These are phyloP conservation scores for Stramonita haemastoma DNA, from an alignment of 2,888 invertebrate genomes.

Conservation along the genomic window DNA sequence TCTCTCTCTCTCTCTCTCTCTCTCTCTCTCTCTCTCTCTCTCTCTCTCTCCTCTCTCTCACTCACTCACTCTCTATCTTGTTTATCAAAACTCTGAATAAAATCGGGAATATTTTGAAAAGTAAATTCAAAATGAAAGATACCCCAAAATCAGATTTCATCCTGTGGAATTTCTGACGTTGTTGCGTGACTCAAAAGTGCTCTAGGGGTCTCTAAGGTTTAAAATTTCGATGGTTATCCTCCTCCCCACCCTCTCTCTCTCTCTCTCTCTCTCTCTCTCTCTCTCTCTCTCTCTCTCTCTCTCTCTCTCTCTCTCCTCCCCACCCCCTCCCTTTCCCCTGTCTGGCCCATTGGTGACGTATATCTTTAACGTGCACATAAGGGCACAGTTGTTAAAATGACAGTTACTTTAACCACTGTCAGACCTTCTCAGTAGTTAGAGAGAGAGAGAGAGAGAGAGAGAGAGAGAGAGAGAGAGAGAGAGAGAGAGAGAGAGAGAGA, in stretches of 20 bases:
- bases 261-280: not conserved
- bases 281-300: not conserved
- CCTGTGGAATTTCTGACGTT: too few relatives aligned
- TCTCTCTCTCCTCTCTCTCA: not conserved
- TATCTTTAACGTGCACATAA: not conserved
- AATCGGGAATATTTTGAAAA: too few relatives aligned
- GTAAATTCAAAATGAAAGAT: too few relatives aligned
- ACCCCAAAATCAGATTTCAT: too few relatives aligned
- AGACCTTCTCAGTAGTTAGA: not conserved
- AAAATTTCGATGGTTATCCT: not conserved
- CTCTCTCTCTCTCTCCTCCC: not conserved
- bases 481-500: too few relatives aligned
- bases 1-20: not conserved
- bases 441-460: too few relatives aligned
- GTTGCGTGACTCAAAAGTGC: too few relatives aligned
- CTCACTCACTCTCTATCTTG: not conserved
- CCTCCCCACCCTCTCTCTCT: not conserved
- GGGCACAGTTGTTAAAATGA: not conserved
- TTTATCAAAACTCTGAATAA: not conserved
- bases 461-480: too few relatives aligned
- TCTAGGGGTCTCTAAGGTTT: too few relatives aligned
- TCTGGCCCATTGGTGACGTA: not conserved
- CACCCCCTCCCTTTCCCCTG: not conserved
- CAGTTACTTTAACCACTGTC: not conserved
- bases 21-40: not conserved